Base-by-base conservation (phyloP, 2,797 vertebrate genomes). In the Paratrypauchen microcephalus region DNA sequence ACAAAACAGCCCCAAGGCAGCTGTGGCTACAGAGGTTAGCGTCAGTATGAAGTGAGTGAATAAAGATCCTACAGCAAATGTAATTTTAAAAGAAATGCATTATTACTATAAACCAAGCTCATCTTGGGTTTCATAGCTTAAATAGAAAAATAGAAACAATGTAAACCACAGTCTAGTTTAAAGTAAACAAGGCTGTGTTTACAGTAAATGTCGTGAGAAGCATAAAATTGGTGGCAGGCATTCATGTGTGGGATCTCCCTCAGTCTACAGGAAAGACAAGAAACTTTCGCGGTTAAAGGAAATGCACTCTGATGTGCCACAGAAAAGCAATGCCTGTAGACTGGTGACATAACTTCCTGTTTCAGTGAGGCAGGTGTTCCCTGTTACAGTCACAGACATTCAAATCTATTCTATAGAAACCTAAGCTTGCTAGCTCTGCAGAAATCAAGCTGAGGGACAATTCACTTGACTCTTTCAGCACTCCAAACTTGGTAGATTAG, bases 281-380 rank as follows among this genome's bases (percentile, higher is more conserved):
- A 93, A 93, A 70, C 16, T 28, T 24, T 48, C 70, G 57, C 23
- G 82, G 68, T 93, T 94, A 79, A 85, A 83, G 91, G 88, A 93
- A 93, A 83, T 21, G 47, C 67, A 61, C 80, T 73, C 32, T 65
- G 72, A 66, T 63, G 47, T n/a, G 66, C 56, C 65, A 77, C 55
- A 65, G 65, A 65, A 26, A 57, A 68, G 78, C 75, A 36, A 78
- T 36, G 69, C 76, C 84, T 71, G 59, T 70, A 30, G 5, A 69
- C 15, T 1, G 19, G 74, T 89, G 86, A 91, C 87, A 79, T 91
- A 84, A 90, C 78, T 92, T 91, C 78, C 87, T 68, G 81, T 67
- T 70, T 60, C 24, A 67, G 66, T 65, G 74, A 74, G 66, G 50
- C 79, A 77, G 80, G 75, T 80, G 78, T 59, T 60, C 67, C 64